Conservation (phyloP, 2,797 vertebrate genomes). For the Euphonia xanthogaster region DNA sequence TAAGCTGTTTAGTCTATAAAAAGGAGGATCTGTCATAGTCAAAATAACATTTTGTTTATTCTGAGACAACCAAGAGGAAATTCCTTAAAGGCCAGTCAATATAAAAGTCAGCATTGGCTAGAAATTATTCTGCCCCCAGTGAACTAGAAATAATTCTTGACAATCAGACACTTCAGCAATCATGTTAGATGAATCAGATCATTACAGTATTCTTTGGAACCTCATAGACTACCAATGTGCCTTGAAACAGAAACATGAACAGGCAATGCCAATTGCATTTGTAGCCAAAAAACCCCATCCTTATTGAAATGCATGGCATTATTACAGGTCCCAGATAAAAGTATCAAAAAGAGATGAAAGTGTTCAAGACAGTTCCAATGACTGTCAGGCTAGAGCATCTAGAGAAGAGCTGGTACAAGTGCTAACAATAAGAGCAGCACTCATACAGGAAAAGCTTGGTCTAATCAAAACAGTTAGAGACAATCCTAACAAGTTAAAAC, state of each 20-base stretch:
- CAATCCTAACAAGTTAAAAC: background rate
- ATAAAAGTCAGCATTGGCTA: background rate
- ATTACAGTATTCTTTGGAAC: background rate
- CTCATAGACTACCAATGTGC: background rate
- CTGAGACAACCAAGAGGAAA: background rate
- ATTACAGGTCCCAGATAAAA: background rate
- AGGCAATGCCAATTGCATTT: background rate
- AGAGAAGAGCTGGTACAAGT: background rate
- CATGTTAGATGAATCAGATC: background rate
- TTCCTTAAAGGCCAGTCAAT: background rate
- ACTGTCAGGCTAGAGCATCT: background rate
- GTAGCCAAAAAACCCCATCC: background rate
- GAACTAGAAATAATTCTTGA: background rate
- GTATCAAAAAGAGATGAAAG: background rate
- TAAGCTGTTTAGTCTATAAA: background rate
- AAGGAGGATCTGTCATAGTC: background rate
- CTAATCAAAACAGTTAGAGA: background rate
- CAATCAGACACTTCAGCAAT: background rate
- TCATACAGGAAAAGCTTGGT: background rate
- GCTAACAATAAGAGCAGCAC: background rate
- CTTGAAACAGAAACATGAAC: background rate
- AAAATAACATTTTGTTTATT: background rate
- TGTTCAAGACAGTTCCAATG: background rate
- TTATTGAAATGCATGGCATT: background rate
- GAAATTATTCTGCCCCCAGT: background rate